Conservation (phyloP, 2,113 vertebrate species). For the Plectropomus leopardus region DNA sequence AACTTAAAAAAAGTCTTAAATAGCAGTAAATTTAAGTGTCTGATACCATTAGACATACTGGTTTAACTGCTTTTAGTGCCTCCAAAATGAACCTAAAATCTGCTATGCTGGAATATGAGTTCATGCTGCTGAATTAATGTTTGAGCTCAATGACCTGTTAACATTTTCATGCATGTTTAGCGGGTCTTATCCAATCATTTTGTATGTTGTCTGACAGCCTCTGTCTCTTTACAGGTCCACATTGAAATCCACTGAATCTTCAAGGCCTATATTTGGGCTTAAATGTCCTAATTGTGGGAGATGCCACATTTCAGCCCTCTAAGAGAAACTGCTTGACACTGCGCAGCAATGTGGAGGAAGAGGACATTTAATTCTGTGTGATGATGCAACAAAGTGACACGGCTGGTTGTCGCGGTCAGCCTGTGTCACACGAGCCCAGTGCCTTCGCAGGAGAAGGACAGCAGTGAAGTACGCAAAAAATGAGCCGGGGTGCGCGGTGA, state of each 20-base stretch:
- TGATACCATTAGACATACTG: too few relatives aligned
- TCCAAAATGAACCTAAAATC: neutral
- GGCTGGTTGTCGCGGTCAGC: neutral
- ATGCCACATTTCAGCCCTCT: conserved; percentile 25
- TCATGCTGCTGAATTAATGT: neutral
- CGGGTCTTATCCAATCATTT: neutral
- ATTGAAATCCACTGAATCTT: conserved; percentile 86
- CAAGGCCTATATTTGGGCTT: conserved; percentile 12
- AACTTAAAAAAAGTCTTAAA: too few relatives aligned
- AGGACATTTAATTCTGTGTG: conserved; percentile 34
- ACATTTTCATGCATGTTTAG: neutral
- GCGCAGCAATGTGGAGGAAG: conserved; percentile 30
- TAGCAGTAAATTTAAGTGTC: too few relatives aligned
- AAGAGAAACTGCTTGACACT: conserved; percentile 1
- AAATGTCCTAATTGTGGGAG: conserved; percentile 11
- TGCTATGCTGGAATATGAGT: neutral
- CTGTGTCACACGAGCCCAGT: conserved; percentile 45
- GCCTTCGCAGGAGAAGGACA: conserved; percentile 63
- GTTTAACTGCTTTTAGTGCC: neutral
- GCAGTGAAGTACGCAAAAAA: conserved; percentile 26
- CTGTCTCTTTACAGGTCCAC: conserved; percentile 80
- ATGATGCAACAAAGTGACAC: conserved; percentile 48
- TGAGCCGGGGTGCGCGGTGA: conserved; percentile 18
- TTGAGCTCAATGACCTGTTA: neutral
- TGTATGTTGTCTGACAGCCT: conserved; percentile 12